phyloP scores from a whole-genome alignment of 2,113 vertebrate species.

The Turnix velox region DNA sequence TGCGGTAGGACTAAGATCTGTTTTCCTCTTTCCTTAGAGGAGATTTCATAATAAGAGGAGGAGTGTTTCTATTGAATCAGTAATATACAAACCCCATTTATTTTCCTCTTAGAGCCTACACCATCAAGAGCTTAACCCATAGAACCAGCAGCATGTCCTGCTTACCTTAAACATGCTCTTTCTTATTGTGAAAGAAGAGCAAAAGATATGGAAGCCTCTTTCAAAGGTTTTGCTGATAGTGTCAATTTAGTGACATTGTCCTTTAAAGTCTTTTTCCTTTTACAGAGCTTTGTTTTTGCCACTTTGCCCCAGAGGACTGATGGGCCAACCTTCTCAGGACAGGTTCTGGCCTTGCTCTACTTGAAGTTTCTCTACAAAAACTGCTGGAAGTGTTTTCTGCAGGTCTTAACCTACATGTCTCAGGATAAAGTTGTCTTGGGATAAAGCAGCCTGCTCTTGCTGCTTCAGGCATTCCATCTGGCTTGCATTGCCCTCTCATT shows the following conservation, averaged over 20 bases:
- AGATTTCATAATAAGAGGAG: not conserved
- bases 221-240: not conserved
- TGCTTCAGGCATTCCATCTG: conserved; percentile 60
- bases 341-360: not conserved
- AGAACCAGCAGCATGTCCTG: not conserved
- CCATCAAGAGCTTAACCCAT: not conserved
- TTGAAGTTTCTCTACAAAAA: not conserved
- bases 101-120: not conserved
- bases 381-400: not conserved
- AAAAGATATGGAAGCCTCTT: not conserved
- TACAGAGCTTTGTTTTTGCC: not conserved
- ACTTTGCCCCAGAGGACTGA: not conserved
- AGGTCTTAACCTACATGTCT: not conserved
- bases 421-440: too few relatives aligned
- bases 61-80: not conserved
- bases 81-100: not conserved
- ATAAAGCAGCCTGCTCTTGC: not conserved
- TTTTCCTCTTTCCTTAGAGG: not conserved
- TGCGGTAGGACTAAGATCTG: not conserved
- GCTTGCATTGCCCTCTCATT: conserved; percentile 70
- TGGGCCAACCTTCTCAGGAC: not conserved
- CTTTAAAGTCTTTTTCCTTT: not conserved
- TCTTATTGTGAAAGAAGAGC: not conserved
- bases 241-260: not conserved
- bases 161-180: not conserved